phyloP scores from a whole-genome alignment of 2,797 vertebrate species.

The Leptoclinus maculatus region DNA sequence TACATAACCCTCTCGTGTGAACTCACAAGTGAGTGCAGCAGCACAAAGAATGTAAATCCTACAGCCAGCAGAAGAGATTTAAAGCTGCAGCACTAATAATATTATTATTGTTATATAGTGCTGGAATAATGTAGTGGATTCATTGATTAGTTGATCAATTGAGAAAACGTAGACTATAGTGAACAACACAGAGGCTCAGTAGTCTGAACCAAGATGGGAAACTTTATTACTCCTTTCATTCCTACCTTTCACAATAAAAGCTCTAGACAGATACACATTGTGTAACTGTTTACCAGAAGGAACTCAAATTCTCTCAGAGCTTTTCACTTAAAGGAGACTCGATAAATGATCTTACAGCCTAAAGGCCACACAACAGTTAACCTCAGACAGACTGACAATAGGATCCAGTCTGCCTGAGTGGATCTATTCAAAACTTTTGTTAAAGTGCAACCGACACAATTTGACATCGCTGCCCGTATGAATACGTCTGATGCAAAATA shows the following conservation, averaged over 20 bases:
- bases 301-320: too few species aligned
- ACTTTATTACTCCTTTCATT: background rate
- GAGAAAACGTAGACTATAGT: too few species aligned
- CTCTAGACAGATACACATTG: too few species aligned
- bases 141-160: background rate
- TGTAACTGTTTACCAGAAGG: too few species aligned
- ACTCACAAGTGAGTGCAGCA: background rate
- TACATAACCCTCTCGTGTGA: background rate
- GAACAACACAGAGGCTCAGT: too few species aligned
- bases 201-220: too few species aligned
- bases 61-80: background rate
- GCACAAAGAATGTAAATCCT: slow-evolving; percentile 7
- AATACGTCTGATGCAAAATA: too few species aligned
- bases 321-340: background rate
- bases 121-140: background rate
- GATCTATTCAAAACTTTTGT: background rate
- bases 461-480: too few species aligned
- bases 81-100: background rate
- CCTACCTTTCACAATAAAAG: background rate
- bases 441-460: too few species aligned
- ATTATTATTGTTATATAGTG: background rate
- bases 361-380: background rate
- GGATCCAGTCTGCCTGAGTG: too few species aligned
- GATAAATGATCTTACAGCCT: background rate
- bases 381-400: background rate